These are phyloP conservation scores for Aegotheles bennettii DNA, from an alignment of 2,113 vertebrate species.

Conservation along the genomic window DNA sequence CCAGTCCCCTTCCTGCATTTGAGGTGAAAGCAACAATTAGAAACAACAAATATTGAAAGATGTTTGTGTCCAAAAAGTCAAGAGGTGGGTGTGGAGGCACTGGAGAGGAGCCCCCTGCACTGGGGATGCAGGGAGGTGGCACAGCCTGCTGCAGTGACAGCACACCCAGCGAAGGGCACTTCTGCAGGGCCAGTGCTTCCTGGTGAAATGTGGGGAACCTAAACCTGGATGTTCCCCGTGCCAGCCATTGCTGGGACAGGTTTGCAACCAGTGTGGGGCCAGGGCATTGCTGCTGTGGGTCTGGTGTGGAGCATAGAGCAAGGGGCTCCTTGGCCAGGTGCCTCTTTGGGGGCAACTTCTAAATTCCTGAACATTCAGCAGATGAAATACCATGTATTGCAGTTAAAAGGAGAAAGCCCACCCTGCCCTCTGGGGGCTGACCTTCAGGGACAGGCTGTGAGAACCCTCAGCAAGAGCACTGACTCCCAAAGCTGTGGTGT, in stretches of 20 bases:
- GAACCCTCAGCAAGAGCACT: not conserved
- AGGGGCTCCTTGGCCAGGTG: not conserved
- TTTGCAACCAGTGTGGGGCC: not conserved
- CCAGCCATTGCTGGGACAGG: not conserved
- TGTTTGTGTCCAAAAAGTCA: not conserved
- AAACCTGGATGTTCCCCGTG: not conserved
- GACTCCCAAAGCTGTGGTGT: not conserved
- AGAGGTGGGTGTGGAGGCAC: not conserved
- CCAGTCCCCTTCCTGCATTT: not conserved
- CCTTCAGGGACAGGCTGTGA: not conserved
- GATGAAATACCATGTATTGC: not conserved
- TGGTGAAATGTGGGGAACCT: not conserved
- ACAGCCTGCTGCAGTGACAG: fast-evolving
- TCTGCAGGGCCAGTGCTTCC: fast-evolving
- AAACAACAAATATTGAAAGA: not conserved
- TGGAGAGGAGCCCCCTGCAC: not conserved
- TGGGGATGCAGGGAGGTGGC: not conserved
- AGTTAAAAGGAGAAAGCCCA: not conserved
- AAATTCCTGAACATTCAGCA: not conserved
- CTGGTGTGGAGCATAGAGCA: fast-evolving
- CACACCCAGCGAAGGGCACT: not conserved
- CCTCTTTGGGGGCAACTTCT: not conserved
- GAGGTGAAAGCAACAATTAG: not conserved
- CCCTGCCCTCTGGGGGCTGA: not conserved
- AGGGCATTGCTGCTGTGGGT: not conserved